phyloP scores from a whole-genome alignment of 2,113 vertebrate species.

The Terrapene triunguis region DNA sequence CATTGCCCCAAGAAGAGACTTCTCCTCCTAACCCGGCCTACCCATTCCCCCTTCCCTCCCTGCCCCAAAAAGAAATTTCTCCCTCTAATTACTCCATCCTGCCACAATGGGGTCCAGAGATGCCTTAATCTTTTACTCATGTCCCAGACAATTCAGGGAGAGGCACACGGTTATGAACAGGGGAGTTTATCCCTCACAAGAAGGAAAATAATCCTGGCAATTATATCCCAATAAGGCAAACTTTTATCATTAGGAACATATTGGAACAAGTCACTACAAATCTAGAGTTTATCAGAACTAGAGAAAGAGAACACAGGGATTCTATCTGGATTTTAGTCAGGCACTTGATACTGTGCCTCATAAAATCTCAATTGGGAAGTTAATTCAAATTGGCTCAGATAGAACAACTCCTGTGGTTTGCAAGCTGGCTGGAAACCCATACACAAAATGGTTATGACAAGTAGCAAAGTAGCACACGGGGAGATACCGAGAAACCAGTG shows the following conservation, averaged over 20 bases:
- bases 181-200: not conserved
- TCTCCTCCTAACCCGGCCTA: not conserved
- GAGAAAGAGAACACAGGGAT: accelerated
- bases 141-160: not conserved
- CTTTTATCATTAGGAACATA: accelerated
- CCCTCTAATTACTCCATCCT: not conserved
- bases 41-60: not conserved
- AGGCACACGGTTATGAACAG: not conserved
- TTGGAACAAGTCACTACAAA: accelerated
- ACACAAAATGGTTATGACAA: not conserved
- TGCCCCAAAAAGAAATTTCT: not conserved
- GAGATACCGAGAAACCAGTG: not conserved
- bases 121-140: not conserved
- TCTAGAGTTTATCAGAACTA: not conserved
- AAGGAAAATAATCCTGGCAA: not conserved
- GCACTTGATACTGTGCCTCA: accelerated
- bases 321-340: accelerated
- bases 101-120: not conserved
- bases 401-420: not conserved
- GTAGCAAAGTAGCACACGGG: not conserved
- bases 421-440: not conserved
- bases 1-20: not conserved
- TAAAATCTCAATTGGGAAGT: accelerated
- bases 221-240: accelerated
- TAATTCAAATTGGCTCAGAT: accelerated